These are phyloP conservation scores for Catharus minimus DNA, from an alignment of 2,113 vertebrate genomes.

Conservation along the genomic window DNA sequence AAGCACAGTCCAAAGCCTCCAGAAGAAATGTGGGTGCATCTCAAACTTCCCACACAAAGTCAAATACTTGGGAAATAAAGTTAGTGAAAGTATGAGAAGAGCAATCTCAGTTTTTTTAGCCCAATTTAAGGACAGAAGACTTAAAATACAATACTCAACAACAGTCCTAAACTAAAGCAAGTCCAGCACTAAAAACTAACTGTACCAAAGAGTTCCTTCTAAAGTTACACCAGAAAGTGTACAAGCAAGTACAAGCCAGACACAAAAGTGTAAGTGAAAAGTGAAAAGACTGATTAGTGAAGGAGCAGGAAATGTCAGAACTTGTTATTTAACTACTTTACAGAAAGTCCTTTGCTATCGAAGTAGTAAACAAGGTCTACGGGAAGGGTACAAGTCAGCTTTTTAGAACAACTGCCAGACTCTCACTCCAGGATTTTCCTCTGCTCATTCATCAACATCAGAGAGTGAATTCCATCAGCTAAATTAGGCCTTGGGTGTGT, in stretches of 20 bases:
- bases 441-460: conserved; percentile 11
- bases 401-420: background rate
- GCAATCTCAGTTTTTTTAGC: background rate
- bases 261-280: background rate
- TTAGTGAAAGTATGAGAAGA: background rate
- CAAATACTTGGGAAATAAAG: background rate
- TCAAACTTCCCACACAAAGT: background rate
- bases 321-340: conserved; percentile 40
- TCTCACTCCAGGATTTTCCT: background rate
- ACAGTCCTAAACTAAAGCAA: background rate
- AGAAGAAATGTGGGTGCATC: background rate
- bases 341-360: conserved; percentile 37
- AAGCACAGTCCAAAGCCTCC: background rate
- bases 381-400: background rate
- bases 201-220: background rate
- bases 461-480: background rate
- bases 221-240: background rate
- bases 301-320: conserved; percentile 39
- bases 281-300: background rate
- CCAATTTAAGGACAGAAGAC: background rate
- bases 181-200: background rate
- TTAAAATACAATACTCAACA: background rate
- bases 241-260: background rate
- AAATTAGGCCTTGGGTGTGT: background rate
- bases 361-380: background rate